Base-by-base conservation (phyloP, 1,140 invertebrate genomes). In the Diorhabda carinulata region DNA sequence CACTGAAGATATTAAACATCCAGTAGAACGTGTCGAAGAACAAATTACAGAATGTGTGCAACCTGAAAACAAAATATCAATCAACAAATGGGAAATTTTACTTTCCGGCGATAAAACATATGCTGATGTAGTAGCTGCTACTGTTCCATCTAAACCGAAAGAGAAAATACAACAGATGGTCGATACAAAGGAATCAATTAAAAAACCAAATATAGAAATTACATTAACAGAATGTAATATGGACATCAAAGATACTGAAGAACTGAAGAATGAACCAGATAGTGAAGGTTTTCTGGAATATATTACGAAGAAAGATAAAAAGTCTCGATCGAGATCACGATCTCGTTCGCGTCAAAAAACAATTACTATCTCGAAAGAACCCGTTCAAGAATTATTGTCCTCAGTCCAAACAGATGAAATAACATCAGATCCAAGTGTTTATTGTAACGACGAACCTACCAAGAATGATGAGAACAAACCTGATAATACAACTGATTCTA, bases 61-160 rank as follows among this genome's bases (percentile, higher is more conserved):
- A 52, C 58, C 64, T 62, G 67, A 44, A 43, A 47, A 64, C 6
- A 45, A 52, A 41, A 44, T 67, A 67, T 57, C 69, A 44, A 45
- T 66, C 6, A 73, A 75, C 62, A 72, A 75, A 64, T 86, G 84
- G 85, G 73, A 81, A 59, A 70, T 77, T 66, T 81, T 85, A 8
- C 67, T 83, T 61, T 58, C 70, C 64, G 74, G 73, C 41, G 83
- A 83, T 45, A 88, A 87, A 81, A 87, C 87, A 4, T 88, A 88
- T 68, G 87, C 86, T 47, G 83, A 85, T 79, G 83, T 87, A 8
- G 80, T 87, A 8, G 84, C 85, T 25, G 5, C 43, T 47, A 42
- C 9, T 61, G 7, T 43, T 3, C 61, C 43, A 62, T n/a, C 43
- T 10, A 43, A 43, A 10, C 5, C 43, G 7, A 62, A 43, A 43